phyloP scores from a whole-genome alignment of 2,113 vertebrate species.

The Amphiprion percula region DNA sequence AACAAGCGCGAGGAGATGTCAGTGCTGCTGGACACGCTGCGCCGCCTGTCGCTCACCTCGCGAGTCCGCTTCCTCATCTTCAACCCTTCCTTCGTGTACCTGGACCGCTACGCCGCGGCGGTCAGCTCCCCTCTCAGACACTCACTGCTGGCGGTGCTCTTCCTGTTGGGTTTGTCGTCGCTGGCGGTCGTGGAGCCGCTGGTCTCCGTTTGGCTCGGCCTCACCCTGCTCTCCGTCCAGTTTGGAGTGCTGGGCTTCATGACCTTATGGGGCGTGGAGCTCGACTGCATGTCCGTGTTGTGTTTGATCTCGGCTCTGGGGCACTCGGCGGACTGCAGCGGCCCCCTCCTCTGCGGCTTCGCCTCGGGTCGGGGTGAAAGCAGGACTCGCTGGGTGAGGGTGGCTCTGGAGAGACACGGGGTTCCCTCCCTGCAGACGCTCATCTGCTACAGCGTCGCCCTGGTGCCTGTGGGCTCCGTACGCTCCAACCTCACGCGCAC shows the following conservation, averaged over 20 bases:
- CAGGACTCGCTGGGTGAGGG: conserved; percentile 97
- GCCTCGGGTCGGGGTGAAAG: conserved; percentile 95
- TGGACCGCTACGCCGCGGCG: conserved; percentile 98
- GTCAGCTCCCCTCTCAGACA: conserved; percentile 96
- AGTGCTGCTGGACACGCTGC: conserved; percentile 94
- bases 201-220: conserved; percentile 95
- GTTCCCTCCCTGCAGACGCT: conserved; percentile 97
- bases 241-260: conserved; percentile 99
- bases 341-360: conserved; percentile 96
- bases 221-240: conserved; percentile 95
- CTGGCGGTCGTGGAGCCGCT: conserved; percentile 95
- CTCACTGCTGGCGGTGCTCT: conserved; percentile 97
- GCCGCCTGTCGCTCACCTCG: conserved; percentile 95
- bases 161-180: conserved; percentile 96
- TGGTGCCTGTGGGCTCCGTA: conserved; percentile 94
- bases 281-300: conserved; percentile 97
- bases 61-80: conserved; percentile 99
- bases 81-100: conserved; percentile 98
- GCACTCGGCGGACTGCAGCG: conserved; percentile 95
- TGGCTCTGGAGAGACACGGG: conserved; percentile 95
- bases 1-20: conserved; percentile 99
- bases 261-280: conserved; percentile 97
- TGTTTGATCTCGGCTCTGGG: conserved; percentile 98
- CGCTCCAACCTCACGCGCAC: conserved; percentile 98
- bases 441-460: conserved; percentile 94